Conservation (phyloP, 2,113 vertebrate genomes). For the Gnathonemus echidnorhynchus region DNA sequence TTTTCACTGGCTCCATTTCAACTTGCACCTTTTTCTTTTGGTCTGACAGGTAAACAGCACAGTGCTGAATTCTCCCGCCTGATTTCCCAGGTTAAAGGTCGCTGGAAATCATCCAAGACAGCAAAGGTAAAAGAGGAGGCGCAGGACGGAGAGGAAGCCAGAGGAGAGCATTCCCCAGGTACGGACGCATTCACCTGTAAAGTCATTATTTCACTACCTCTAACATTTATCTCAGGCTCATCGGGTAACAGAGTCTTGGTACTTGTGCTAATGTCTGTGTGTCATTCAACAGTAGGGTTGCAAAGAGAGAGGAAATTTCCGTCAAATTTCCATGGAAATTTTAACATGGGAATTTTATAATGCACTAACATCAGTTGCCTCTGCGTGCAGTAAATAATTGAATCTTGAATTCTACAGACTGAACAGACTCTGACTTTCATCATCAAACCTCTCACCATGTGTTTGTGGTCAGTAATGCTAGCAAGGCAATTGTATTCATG, state of each 20-base stretch:
- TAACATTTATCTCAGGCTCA: neutral
- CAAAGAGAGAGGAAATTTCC: neutral
- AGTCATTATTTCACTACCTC: neutral
- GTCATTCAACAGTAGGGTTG: neutral
- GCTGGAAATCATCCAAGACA: constrained; percentile 53
- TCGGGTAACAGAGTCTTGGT: neutral
- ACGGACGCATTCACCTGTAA: neutral
- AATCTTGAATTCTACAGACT: neutral
- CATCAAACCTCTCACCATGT: neutral
- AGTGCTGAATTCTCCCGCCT: constrained; percentile 73
- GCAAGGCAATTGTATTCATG: neutral
- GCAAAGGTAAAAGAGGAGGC: constrained; percentile 33
- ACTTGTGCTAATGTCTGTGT: neutral
- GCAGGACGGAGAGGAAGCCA: constrained; percentile 17
- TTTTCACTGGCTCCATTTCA: neutral
- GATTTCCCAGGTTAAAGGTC: constrained; percentile 72
- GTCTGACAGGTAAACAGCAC: constrained; percentile 75
- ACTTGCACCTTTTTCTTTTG: constrained; percentile 13
- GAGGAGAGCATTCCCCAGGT: neutral
- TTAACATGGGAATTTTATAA: neutral
- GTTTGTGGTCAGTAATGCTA: neutral
- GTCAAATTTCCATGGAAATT: neutral
- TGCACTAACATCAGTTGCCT: neutral
- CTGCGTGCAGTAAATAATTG: neutral
- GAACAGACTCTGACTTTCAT: neutral